Percentiles rank a stretch among this genome's conserved stretches.
These are phyloP conservation scores for Drosophila paulistorum DNA, from an alignment of 1,140 invertebrate species.

Conservation along the genomic window DNA sequence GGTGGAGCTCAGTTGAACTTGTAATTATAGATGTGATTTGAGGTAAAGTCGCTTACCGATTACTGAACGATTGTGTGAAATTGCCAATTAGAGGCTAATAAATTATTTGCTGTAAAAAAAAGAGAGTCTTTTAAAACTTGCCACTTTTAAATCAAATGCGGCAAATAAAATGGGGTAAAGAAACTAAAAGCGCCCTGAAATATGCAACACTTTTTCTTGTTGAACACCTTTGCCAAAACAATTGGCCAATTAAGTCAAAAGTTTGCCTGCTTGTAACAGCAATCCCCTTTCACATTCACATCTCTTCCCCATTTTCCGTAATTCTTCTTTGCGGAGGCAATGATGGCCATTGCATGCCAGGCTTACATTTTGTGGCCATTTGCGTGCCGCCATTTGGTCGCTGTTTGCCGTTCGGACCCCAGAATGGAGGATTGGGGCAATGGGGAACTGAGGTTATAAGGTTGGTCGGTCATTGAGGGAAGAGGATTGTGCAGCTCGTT, in stretches of 20 bases:
- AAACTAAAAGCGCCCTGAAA: slow-evolving; percentile 45
- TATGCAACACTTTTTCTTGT: slow-evolving; percentile 72
- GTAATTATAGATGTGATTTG: slow-evolving; percentile 46
- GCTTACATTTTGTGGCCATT: slow-evolving; percentile 69
- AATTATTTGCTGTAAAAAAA: slow-evolving; percentile 48
- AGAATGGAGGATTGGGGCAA: background rate
- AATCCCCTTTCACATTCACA: background rate
- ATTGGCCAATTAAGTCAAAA: slow-evolving; percentile 78
- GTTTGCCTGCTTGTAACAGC: slow-evolving; percentile 48
- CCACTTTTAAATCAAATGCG: slow-evolving; percentile 26
- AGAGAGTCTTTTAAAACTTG: slow-evolving; percentile 28
- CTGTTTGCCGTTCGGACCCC: slow-evolving; percentile 17
- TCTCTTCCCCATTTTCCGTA: slow-evolving; percentile 8
- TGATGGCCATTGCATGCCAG: slow-evolving; percentile 64
- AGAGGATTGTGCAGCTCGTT: slow-evolving; percentile 49
- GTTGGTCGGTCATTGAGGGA: background rate
- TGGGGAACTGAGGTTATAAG: background rate
- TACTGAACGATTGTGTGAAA: slow-evolving; percentile 15
- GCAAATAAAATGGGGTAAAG: background rate
- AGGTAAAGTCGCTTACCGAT: background rate
- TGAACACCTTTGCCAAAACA: slow-evolving; percentile 65
- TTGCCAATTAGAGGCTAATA: slow-evolving; percentile 48
- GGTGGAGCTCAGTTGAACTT: slow-evolving; percentile 5
- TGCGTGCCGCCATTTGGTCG: slow-evolving; percentile 60
- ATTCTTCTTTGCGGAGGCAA: slow-evolving; percentile 7